Conservation (phyloP, 2,797 vertebrate species). For the Loris lydekkerianus region DNA sequence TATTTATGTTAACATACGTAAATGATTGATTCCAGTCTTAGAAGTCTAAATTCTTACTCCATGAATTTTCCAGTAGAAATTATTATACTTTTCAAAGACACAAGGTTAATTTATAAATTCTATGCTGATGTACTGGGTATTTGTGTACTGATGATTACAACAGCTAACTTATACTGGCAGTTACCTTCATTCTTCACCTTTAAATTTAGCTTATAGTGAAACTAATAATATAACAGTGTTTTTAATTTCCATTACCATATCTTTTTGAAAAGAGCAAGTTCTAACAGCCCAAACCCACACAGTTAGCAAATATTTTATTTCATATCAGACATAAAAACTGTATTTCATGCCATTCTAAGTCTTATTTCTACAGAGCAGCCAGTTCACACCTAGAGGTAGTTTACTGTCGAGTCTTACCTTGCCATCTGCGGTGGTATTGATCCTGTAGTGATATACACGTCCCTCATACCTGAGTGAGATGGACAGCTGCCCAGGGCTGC, state of each 20-base stretch:
- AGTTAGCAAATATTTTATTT: slow-evolving; percentile 39
- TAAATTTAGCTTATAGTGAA: slow-evolving; percentile 23
- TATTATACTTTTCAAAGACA: slow-evolving; percentile 23
- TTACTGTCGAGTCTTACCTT: slow-evolving; percentile 91
- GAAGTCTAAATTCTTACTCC: neutral
- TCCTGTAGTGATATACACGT: slow-evolving; percentile 99
- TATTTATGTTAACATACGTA: neutral
- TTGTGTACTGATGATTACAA: neutral
- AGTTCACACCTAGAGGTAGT: neutral
- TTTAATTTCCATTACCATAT: slow-evolving; percentile 18
- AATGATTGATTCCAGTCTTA: neutral
- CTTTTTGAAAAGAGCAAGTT: slow-evolving; percentile 55
- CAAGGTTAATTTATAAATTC: slow-evolving; percentile 46
- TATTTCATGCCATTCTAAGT: neutral
- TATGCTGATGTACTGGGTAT: neutral
- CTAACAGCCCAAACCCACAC: neutral
- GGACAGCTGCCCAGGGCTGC: slow-evolving; percentile 99
- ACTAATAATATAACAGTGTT: neutral
- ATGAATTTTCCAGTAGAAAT: neutral
- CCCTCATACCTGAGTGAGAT: slow-evolving; percentile 99
- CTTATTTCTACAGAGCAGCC: neutral
- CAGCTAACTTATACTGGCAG: neutral
- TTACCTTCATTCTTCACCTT: slow-evolving; percentile 44
- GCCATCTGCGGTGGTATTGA: slow-evolving; percentile 96
- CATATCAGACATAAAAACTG: neutral